phyloP scores from a whole-genome alignment of 2,888 invertebrate genomes.

The Sphaeridia pumilis region DNA sequence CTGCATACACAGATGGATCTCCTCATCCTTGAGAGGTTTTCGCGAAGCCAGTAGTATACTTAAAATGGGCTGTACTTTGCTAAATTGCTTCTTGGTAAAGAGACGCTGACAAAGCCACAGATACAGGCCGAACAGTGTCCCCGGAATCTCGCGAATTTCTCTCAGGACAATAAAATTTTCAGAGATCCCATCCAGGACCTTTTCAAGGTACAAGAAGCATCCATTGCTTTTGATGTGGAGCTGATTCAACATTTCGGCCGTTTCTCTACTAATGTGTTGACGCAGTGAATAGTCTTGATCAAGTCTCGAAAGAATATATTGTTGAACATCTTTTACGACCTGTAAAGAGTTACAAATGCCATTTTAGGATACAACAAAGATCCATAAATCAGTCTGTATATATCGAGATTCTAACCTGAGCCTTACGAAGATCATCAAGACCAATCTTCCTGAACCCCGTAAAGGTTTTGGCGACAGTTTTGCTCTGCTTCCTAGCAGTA shows the following conservation, averaged over 20 bases:
- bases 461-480: slow-evolving; percentile 59
- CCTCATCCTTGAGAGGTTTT: slow-evolving; percentile 66
- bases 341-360: slow-evolving; percentile 36
- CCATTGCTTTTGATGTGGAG: slow-evolving; percentile 93
- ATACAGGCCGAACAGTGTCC: slow-evolving; percentile 87
- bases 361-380: slow-evolving; percentile 1
- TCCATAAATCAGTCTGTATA: background rate
- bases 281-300: slow-evolving; percentile 79
- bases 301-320: slow-evolving; percentile 79
- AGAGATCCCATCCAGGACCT: slow-evolving; percentile 81
- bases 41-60: slow-evolving; percentile 79
- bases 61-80: slow-evolving; percentile 70
- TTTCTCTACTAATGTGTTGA: slow-evolving; percentile 78
- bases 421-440: slow-evolving; percentile 77
- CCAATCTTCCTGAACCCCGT: slow-evolving; percentile 77
- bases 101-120: slow-evolving; percentile 88
- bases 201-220: slow-evolving; percentile 73
- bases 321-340: slow-evolving; percentile 88
- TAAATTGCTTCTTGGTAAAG: slow-evolving; percentile 77
- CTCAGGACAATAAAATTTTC: slow-evolving; percentile 84
- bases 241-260: slow-evolving; percentile 89
- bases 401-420: slow-evolving; percentile 43
- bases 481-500: slow-evolving; percentile 53
- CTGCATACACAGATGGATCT: slow-evolving; percentile 68
- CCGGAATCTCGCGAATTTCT: slow-evolving; percentile 85